Evolutionary conservation across 2,113 vertebrate genomes (phyloP).

Genomic region (Montifringilla adamsi): DNA sequence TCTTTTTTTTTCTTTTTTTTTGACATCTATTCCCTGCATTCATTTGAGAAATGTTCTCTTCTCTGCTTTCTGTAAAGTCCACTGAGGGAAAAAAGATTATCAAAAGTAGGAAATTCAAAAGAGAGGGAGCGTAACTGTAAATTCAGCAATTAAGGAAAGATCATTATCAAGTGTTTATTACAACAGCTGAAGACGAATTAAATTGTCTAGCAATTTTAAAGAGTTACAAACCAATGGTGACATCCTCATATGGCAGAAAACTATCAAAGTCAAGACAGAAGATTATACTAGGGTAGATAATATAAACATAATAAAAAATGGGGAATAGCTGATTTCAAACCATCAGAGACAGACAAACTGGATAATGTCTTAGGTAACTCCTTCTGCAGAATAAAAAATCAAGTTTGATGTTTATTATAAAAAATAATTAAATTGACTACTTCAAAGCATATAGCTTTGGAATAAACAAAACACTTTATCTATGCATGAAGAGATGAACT

Average conservation of each 20-base stretch:
- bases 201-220: background rate
- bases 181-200: conserved; percentile 11
- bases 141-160: conserved; percentile 10
- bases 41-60: background rate
- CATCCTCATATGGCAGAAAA: background rate
- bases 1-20: background rate
- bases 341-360: background rate
- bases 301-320: background rate
- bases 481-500: background rate
- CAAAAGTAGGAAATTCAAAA: background rate
- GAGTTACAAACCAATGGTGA: background rate
- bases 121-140: background rate
- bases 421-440: background rate
- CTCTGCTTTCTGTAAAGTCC: background rate
- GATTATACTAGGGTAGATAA: background rate
- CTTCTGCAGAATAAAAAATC: background rate
- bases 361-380: background rate
- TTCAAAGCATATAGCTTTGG: background rate
- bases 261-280: background rate
- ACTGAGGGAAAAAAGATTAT: background rate
- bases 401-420: background rate
- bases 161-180: conserved; percentile 13
- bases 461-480: background rate
- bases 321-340: background rate
- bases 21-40: background rate